phyloP scores from a whole-genome alignment of 2,113 vertebrate species.

The Chroicocephalus ridibundus region DNA sequence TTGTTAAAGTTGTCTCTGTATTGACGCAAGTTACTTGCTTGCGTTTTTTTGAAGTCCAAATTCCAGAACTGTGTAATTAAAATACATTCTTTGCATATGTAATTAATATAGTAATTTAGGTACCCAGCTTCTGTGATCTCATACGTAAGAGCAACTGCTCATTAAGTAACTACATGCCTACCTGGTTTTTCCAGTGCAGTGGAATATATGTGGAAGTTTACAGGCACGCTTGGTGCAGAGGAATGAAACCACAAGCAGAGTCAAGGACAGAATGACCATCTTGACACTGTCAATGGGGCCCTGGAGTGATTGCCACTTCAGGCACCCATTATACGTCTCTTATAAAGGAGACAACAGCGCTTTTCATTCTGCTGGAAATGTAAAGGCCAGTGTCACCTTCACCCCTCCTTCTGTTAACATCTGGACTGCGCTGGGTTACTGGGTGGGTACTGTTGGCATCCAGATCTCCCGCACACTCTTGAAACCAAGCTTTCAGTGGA shows the following conservation, averaged over 20 bases:
- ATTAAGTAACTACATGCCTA: constrained; percentile 4
- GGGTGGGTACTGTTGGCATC: background rate
- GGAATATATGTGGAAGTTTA: background rate
- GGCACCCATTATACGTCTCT: background rate
- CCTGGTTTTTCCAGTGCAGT: constrained; percentile 28
- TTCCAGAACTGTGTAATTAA: background rate
- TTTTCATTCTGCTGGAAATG: background rate
- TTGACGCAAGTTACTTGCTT: background rate
- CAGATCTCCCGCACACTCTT: background rate
- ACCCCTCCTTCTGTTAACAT: background rate
- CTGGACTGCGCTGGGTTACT: background rate
- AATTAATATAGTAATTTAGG: background rate
- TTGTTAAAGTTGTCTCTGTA: background rate
- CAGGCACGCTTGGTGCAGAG: background rate
- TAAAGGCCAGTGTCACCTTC: background rate
- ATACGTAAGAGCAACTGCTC: background rate
- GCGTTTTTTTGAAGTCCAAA: background rate
- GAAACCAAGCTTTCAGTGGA: background rate
- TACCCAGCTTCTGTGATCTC: background rate
- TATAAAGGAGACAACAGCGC: background rate
- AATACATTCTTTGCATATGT: background rate
- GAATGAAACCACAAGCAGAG: background rate
- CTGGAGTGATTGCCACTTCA: background rate
- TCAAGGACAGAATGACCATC: background rate
- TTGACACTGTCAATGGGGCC: background rate